phyloP scores from a whole-genome alignment of 92 coral and sea anemone genomes.

The Plumapathes pennacea region DNA sequence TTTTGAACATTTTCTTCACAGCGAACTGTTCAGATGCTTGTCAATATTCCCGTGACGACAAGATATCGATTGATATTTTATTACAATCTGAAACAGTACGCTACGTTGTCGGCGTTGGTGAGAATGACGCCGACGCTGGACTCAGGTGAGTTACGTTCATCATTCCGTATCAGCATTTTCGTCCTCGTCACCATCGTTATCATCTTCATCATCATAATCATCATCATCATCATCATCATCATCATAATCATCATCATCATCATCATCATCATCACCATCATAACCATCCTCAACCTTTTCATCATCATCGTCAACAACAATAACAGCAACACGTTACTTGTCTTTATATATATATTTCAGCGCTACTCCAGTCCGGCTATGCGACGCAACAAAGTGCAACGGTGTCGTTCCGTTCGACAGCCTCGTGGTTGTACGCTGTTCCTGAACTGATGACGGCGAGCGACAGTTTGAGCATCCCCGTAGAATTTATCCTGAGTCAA shows the following conservation, averaged over 20 bases:
- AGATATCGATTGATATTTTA: conserved; percentile 80
- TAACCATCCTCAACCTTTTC: no score
- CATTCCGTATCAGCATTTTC: background rate
- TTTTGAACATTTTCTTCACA: no score
- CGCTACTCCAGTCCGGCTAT: conserved; percentile 65
- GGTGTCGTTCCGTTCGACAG: conserved; percentile 75
- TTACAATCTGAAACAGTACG: conserved; percentile 56
- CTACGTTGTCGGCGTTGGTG: conserved; percentile 59
- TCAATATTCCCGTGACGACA: conserved; percentile 78
- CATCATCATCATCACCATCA: no score
- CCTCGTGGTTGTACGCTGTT: conserved; percentile 57
- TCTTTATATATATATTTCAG: conserved; percentile 48
- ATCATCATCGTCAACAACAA: no score
- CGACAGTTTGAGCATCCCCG: conserved; percentile 57
- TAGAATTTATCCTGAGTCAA: conserved; percentile 73
- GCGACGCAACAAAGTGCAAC: conserved; percentile 59
- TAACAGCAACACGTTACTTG: no score
- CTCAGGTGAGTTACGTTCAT: conserved; percentile 69
- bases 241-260: no score
- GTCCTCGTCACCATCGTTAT: no score
- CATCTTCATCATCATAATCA: no score
- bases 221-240: no score
- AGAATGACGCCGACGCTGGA: conserved; percentile 74
- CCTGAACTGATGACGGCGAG: conserved; percentile 69
- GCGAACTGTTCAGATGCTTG: conserved; percentile 61